phyloP scores from a whole-genome alignment of 2,113 vertebrate genomes.

The Chaetodon auriga region DNA sequence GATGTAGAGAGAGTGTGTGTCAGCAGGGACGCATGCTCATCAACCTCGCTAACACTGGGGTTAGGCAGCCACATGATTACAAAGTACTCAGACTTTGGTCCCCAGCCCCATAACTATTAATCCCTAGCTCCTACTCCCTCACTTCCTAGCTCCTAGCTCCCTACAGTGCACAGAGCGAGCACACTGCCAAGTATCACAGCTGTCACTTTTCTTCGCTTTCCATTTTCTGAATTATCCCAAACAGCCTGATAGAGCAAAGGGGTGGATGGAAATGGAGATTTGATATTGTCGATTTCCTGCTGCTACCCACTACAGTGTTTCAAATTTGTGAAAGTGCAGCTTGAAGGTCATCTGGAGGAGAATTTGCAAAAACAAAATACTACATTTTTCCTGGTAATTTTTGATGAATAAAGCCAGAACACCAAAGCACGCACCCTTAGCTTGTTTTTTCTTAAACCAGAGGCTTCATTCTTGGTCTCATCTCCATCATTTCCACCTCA shows the following conservation, averaged over 20 bases:
- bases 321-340: conserved; percentile 33
- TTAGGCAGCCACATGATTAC: conserved; percentile 82
- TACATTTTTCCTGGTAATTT: neutral
- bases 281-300: conserved; percentile 53
- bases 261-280: conserved; percentile 56
- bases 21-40: conserved; percentile 80
- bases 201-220: conserved; percentile 73
- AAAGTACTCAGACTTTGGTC: conserved; percentile 77
- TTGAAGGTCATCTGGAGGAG: conserved; percentile 45
- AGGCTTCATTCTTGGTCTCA: neutral
- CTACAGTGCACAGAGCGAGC: conserved; percentile 38
- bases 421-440: neutral
- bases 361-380: conserved; percentile 5
- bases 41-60: conserved; percentile 77
- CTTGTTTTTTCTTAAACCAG: neutral
- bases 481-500: conserved; percentile 1
- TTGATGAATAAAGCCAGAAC: neutral
- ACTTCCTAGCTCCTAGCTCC: conserved; percentile 63
- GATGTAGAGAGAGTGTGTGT: conserved; percentile 71
- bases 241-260: conserved; percentile 56
- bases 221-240: conserved; percentile 67
- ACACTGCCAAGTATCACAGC: conserved; percentile 70
- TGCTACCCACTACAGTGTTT: conserved; percentile 24
- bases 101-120: conserved; percentile 70
- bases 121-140: conserved; percentile 68